phyloP scores from a whole-genome alignment of 1,140 invertebrate genomes.

The Pseudomyrmex flavicornis region DNA sequence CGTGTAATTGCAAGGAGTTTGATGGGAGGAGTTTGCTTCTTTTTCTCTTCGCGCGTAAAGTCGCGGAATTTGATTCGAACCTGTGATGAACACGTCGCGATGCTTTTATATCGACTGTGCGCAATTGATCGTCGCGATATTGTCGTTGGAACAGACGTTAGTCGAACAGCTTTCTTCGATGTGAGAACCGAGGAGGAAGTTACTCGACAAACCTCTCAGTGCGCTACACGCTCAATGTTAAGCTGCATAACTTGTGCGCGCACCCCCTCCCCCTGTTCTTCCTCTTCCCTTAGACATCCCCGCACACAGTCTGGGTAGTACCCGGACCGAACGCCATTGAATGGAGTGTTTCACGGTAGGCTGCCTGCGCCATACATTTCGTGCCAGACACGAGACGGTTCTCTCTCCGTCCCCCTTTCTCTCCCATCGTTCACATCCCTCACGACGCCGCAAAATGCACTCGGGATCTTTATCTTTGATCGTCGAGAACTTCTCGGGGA shows the following conservation, averaged over 20 bases:
- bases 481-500: conserved; percentile 37
- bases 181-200: conserved; percentile 45
- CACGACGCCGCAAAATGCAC: conserved; percentile 41
- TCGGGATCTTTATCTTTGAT: conserved; percentile 58
- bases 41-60: neutral
- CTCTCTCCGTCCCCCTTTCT: neutral
- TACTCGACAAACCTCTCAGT: conserved; percentile 61
- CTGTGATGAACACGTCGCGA: neutral
- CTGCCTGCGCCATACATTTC: conserved; percentile 75
- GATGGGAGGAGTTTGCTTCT: no score
- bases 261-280: no score
- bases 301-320: conserved; percentile 51
- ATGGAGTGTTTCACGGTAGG: conserved; percentile 81
- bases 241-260: conserved; percentile 67
- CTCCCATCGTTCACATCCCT: conserved; percentile 30
- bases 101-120: neutral
- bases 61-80: neutral
- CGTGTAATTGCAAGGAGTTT: neutral
- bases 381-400: conserved; percentile 66
- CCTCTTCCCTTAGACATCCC: conserved; percentile 43
- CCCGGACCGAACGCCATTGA: conserved; percentile 80
- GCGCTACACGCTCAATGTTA: conserved; percentile 62
- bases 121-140: conserved; percentile 43
- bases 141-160: conserved; percentile 45
- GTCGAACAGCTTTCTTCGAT: conserved; percentile 41